phyloP scores from a whole-genome alignment of 2,888 invertebrate species.

The Sinohyriopsis cumingii region DNA sequence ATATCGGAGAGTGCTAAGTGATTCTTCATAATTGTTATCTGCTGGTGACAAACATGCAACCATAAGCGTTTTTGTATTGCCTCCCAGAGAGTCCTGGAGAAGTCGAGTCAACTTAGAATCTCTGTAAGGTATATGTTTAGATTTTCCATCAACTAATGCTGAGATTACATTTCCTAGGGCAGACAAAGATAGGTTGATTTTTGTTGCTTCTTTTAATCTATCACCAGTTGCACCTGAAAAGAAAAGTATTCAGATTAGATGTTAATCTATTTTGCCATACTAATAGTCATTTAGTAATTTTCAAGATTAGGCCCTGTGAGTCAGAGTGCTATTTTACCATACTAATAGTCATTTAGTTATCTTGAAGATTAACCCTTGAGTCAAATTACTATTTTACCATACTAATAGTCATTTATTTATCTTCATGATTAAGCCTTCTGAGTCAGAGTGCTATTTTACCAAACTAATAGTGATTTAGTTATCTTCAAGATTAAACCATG shows the following conservation, averaged over 20 bases:
- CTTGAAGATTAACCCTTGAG: no score
- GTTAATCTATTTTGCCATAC: no score
- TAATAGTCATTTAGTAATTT: no score
- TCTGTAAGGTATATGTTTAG: conserved; percentile 85
- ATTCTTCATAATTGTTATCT: conserved; percentile 87
- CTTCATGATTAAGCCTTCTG: no score
- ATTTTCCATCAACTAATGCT: conserved; percentile 86
- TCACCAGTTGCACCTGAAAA: conserved; percentile 84
- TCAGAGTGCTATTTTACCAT: no score
- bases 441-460: no score
- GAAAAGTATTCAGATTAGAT: not conserved
- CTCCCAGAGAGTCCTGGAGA: conserved; percentile 75
- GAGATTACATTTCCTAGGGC: conserved; percentile 93
- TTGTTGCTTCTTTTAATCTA: conserved; percentile 88
- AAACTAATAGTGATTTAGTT: no score
- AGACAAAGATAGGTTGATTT: conserved; percentile 89
- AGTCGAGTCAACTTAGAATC: conserved; percentile 82
- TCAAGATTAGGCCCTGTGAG: no score
- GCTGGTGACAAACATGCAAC: conserved; percentile 89
- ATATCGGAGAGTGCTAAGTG: conserved; percentile 85
- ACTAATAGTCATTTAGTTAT: no score
- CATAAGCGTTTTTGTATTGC: conserved; percentile 92
- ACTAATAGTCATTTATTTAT: no score
- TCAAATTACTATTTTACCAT: no score
- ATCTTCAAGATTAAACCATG: no score